Evolutionary conservation across 2,888 invertebrate genomes (phyloP).

Genomic region (Dermolepida albohirtum): DNA sequence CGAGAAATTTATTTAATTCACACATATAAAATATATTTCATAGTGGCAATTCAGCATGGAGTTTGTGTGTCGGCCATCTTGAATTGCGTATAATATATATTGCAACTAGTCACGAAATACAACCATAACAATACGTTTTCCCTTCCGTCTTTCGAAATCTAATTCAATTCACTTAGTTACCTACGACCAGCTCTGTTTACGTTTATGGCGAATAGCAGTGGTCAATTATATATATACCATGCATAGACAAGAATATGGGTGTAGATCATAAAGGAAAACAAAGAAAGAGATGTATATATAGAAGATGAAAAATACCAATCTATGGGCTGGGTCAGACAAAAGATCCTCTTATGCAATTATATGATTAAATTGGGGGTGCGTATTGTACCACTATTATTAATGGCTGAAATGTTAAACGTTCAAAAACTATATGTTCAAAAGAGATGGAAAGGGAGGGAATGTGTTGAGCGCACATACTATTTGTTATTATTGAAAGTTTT

Average conservation of each 20-base stretch:
- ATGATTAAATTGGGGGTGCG: constrained; percentile 35
- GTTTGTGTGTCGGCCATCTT: constrained; percentile 37
- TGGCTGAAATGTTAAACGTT: constrained; percentile 9
- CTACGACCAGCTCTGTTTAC: constrained; percentile 19
- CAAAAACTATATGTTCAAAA: background rate
- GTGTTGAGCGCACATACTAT: background rate
- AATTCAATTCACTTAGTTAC: constrained; percentile 41
- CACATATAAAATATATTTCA: constrained; percentile 30
- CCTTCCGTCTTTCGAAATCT: constrained; percentile 46
- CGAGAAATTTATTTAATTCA: constrained; percentile 32
- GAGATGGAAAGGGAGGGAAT: background rate
- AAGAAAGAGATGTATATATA: background rate
- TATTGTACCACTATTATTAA: background rate
- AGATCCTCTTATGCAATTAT: constrained; percentile 32
- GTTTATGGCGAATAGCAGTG: constrained; percentile 13
- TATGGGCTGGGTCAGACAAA: constrained; percentile 27
- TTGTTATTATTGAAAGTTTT: too few relatives aligned
- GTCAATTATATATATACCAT: background rate
- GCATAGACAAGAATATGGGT: too few relatives aligned
- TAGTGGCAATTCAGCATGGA: constrained; percentile 11
- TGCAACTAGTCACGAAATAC: constrained; percentile 49
- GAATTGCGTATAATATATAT: constrained; percentile 40
- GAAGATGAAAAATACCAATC: background rate
- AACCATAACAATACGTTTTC: constrained; percentile 51
- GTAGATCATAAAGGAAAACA: constrained; percentile 1